Evolutionary conservation across 1,140 invertebrate species (phyloP).

Genomic region (Achroia grisella): DNA sequence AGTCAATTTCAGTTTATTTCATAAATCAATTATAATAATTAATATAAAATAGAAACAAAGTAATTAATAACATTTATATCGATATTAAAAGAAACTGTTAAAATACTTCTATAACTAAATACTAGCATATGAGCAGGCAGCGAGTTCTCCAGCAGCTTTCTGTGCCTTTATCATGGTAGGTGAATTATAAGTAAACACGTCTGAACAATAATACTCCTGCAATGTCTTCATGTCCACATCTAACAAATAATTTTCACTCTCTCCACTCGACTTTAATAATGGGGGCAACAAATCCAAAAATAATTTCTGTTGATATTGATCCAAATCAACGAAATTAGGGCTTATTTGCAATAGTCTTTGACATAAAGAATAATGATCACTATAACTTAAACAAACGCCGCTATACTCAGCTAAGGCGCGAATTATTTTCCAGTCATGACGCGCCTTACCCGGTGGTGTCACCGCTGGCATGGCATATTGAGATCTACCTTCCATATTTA

Average conservation of each 20-base stretch:
- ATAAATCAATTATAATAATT: too few relatives aligned
- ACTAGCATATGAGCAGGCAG: constrained; percentile 26
- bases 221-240: constrained; percentile 44
- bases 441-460: constrained; percentile 48
- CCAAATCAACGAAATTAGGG: constrained; percentile 40
- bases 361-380: constrained; percentile 30
- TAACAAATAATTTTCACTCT: constrained; percentile 2
- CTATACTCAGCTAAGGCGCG: constrained; percentile 46
- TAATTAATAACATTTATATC: too few relatives aligned
- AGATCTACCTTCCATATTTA: constrained; percentile 57
- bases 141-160: constrained; percentile 36
- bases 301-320: constrained; percentile 35
- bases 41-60: too few relatives aligned
- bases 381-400: constrained; percentile 37
- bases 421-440: constrained; percentile 59
- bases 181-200: constrained; percentile 52
- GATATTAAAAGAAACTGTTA: too few relatives aligned
- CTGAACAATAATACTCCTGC: constrained; percentile 52
- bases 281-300: constrained; percentile 26
- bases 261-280: constrained; percentile 11
- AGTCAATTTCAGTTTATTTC: too few relatives aligned
- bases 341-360: constrained; percentile 44
- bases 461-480: constrained; percentile 52
- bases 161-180: constrained; percentile 45
- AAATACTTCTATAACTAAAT: too few relatives aligned